Evolutionary conservation across 2,888 invertebrate species (phyloP), one percentile per base, ranked within the genome.

Genomic region (Operophtera brumata): DNA sequence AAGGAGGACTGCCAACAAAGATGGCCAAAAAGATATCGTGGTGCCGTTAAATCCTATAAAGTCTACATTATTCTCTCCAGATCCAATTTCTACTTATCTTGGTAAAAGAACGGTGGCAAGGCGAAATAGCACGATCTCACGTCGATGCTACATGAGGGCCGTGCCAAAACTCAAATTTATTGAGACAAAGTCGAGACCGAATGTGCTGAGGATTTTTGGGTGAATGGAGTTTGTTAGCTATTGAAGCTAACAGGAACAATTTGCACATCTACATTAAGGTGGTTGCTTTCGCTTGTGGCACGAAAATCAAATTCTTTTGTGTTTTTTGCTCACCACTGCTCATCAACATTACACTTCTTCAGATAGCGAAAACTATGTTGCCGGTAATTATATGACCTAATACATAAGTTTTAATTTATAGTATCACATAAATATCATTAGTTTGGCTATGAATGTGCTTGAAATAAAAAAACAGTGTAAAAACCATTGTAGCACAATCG

Each of bases 161-260:
- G 79, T 81, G 82, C 82, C 82, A 82, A 81, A 80, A 78, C 71
- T 73, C 64, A 69, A 73, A 81, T 81, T 81, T 81, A 82, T 80
- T 74, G 77, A 72, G 72, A 75, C 73, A 74, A 71, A 75, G 74
- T 78, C 75, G 61, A 67, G 61, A 67, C 70, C 70, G 74, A 70
- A 74, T 72, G 66, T 73, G 68, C 71, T 61, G 47, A 59, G 62
- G 69, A 71, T 73, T 60, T 58, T 57, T 43, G 54, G 55, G 53
- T 55, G 53, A 56, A 62, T 57, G 56, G 13, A 54, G 57, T 54
- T 47, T 35, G 54, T 57, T 59, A 54, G 60, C 35, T 40, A 42
- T 39, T 39, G 28, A 13, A 47, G 13, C 37, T 13, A n/a, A 37
- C 14, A 13, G 13, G 13, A 8, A 37, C 14, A 10, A 34, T 34